Base-by-base conservation (phyloP, 1,140 invertebrate genomes). In the Gryllus bimaculatus region DNA sequence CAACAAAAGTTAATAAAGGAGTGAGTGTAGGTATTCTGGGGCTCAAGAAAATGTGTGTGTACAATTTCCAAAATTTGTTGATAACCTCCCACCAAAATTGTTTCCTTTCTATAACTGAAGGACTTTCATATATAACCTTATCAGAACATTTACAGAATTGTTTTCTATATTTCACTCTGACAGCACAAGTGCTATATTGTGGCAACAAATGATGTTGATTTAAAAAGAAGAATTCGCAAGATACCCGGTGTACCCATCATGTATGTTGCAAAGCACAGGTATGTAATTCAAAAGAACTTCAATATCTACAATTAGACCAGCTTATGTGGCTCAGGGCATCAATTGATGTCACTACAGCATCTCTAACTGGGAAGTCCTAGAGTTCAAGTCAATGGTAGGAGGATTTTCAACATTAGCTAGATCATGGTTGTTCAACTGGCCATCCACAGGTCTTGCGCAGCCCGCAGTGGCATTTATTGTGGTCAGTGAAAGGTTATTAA, bases 101-200 rank as follows among this genome's bases (percentile, higher is more conserved):
- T 3, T 39, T 39, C 5, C 26, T 39, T 5, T 39, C 26, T 39
- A 39, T 39, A 39, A 39, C 26, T 39, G n/a, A n/a, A n/a, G n/a
- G n/a, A n/a, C n/a, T n/a, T n/a, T n/a, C n/a, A 2, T 39, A 39
- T 39, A 39, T 39, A 39, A 39, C 26, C 26, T 39, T 39, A 39
- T 39, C 26, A 39, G 5, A 39, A 39, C 18, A 47, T 48, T 77
- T 12, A n/a, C 76, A 77, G 7, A 39, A 47, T 77, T 8, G 49
- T 13, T 12, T 18, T 15, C 8, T 12, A 21, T 82, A 76, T 79
- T 78, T 85, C 81, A 81, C 84, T 83, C 82, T 89, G 90, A 80
- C 85, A 99, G 91, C 97, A 99, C 85, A 99, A 99, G 86, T 99
- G 98, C 88, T 99, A 99, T 85, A 99, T 99, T 83, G 97, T 99